Base-by-base conservation (phyloP, 2,888 invertebrate species). In the Lasioglossum lativentre region DNA sequence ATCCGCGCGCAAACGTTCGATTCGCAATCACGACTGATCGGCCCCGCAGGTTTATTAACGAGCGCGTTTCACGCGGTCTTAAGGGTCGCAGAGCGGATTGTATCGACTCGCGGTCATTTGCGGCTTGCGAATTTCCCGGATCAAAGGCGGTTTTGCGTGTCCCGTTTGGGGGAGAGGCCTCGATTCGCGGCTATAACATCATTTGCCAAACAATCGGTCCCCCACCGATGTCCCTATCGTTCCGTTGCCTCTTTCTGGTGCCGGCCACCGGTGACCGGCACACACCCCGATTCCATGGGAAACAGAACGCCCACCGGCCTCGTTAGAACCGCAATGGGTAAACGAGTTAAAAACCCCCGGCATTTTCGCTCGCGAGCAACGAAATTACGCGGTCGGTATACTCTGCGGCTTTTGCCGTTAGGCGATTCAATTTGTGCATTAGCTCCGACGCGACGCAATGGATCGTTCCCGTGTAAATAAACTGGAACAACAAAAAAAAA, bases 321-420 rank as follows among this genome's bases (percentile, higher is more conserved):
- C 86, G 89, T 89, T 89, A 89, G 87, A 86, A 84, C 88, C 89
- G 83, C 88, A 88, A 88, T 86, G 86, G 75, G 87, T 89, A 88
- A 89, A 89, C 85, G 85, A 83, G 89, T 89, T 90, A 89, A 90
- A 90, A 90, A 89, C 72, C 89, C 75, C n/a, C 27, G 59, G 83
- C 88, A 89, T 89, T 90, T 90, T 88, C 88, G 73, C 86, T 83
- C 68, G 83, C 83, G 81, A 83, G 71, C 80, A 83, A 88, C 87
- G 83, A 87, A 89, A 89, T 90, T 89, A 90, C 88, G 86, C 71
- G 87, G 85, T 82, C 83, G 83, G 80, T 85, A 83, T 88, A 85
- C 88, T 75, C 76, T 82, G 86, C 73, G 89, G 88, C 87, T 89
- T 87, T 88, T 82, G 85, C 79, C 86, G 81, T 80, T 68, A 78